These are phyloP conservation scores for Diploscapter pachys DNA, from an alignment of 1,140 invertebrate species.

Conservation along the genomic window DNA sequence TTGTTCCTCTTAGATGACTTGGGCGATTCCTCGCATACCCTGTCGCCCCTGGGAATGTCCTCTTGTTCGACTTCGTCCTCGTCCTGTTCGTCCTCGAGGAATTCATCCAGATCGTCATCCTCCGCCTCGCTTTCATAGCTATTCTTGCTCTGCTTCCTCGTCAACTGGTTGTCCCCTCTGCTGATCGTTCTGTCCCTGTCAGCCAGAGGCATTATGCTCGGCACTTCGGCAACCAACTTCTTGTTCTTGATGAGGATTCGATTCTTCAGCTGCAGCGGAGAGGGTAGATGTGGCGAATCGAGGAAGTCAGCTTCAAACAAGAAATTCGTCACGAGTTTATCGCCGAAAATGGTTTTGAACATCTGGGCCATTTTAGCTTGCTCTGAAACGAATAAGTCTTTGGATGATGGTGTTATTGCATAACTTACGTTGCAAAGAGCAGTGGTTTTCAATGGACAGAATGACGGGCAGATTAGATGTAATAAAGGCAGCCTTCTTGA, in stretches of 20 bases:
- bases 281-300: slow-evolving; percentile 77
- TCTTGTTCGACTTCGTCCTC: slow-evolving; percentile 44
- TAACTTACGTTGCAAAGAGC: slow-evolving; percentile 71
- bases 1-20: slow-evolving; percentile 13
- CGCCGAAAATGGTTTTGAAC: slow-evolving; percentile 85
- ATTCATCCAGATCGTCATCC: slow-evolving; percentile 56
- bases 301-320: slow-evolving; percentile 81
- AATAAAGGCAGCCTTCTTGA: slow-evolving; percentile 83
- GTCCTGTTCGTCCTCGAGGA: slow-evolving; percentile 49
- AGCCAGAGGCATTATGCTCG: slow-evolving; percentile 13
- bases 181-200: slow-evolving; percentile 19
- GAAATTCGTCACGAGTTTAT: slow-evolving; percentile 82
- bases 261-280: slow-evolving; percentile 77
- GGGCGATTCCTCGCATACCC: neutral
- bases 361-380: slow-evolving; percentile 91
- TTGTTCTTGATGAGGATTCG: slow-evolving; percentile 82
- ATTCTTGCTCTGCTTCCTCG: slow-evolving; percentile 48
- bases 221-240: slow-evolving; percentile 65
- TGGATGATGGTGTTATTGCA: no score
- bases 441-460: slow-evolving; percentile 92
- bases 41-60: slow-evolving; percentile 16
- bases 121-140: slow-evolving; percentile 51
- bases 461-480: slow-evolving; percentile 87
- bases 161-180: slow-evolving; percentile 32
- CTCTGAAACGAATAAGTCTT: slow-evolving; percentile 58